Base-by-base conservation (phyloP, 2,888 invertebrate species). In the Scelioninae gen. 1 region DNA sequence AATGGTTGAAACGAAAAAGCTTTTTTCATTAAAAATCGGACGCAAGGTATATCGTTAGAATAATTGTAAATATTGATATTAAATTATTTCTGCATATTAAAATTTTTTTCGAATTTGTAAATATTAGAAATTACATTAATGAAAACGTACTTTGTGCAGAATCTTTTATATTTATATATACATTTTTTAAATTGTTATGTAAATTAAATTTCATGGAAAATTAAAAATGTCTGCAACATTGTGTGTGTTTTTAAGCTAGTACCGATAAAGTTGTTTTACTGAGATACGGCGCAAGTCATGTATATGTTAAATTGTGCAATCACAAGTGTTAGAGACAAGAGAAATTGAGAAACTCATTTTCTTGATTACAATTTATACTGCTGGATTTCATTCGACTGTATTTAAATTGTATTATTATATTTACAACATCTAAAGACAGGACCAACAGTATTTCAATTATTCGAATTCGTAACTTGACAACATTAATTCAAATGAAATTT, bases 291-390 rank as follows among this genome's bases (percentile, higher is more conserved):
- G 34, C 55, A 53, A 53, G 53, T 53, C 53, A 53, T 51, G 51
- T 51, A 51, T 23, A 51, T 51, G 51, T 51, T 51, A 51, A 23
- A 51, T 31, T 31, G 53, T 53, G 53, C 53, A 55, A 55, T 55
- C 55, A 55, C 15, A 55, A 34, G 38, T 53, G 34, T 29, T 68
- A 55, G 32, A 55, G 32, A 32, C n/a, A 29, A 29, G 55, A 55
- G 55, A 15, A 11, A 51, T 29, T 11, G 55, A 34, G 13, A 32
- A 23, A 34, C 15, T 55, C 55, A 34, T 34, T 56, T 38, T 38
- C 23, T 38, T 9, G 23, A 56, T 13, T 56, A 40, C 56, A 56
- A 38, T 56, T 56, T 56, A 34, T 56, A 56, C 16, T 38, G 38
- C 5, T 56, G 34, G 34, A 23, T 55, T 32, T 34, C 13, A n/a